Base-by-base conservation (phyloP, 2,888 invertebrate species). In the Pristionchus maxplancki region DNA sequence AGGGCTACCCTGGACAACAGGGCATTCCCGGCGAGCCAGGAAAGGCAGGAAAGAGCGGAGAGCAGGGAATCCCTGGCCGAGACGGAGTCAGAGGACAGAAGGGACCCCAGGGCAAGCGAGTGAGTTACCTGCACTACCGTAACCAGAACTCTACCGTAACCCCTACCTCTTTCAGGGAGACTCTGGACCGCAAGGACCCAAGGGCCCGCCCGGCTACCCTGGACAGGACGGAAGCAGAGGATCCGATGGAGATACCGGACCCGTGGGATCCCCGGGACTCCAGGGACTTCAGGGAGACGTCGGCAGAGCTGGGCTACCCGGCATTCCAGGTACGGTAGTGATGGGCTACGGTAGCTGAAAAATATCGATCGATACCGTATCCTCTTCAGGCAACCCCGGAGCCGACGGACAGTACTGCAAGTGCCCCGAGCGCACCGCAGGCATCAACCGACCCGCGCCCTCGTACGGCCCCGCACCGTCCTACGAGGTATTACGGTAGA, bases 21-120 rank as follows among this genome's bases (percentile, higher is more conserved):
- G 93, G 93, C 78, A 92, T 93, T 78, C 92, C 92, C n/a, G 93
- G 93, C 67, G 92, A 93, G 84, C 90, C 92, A 17, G 93, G 93
- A 62, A 90, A 91, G 67, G 88, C 92, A 13, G 93, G 93, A 89
- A 92, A 93, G 86, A 67, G 91, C 24, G 91, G 92, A 85, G 91
- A 91, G 74, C 85, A 37, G n/a, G 92, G 92, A 84, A 50, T 90
- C 24, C 90, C 89, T 8, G 92, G 92, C 64, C 53, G 92, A 50
- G 90, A 90, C 48, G 91, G 90, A 86, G 89, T 88, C 44, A 50
- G 92, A 17, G 93, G 93, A 88, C 90, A 90, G 64, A 93, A 94
- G 88, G 93, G 93, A 88, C 91, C 91, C 20, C 85, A 90, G 20
- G 93, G 92, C 34, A 67, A 87, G 74, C 9, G 85, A 64, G 85